Conservation (phyloP, 2,113 vertebrate genomes). For the Typhlomys cinereus region DNA sequence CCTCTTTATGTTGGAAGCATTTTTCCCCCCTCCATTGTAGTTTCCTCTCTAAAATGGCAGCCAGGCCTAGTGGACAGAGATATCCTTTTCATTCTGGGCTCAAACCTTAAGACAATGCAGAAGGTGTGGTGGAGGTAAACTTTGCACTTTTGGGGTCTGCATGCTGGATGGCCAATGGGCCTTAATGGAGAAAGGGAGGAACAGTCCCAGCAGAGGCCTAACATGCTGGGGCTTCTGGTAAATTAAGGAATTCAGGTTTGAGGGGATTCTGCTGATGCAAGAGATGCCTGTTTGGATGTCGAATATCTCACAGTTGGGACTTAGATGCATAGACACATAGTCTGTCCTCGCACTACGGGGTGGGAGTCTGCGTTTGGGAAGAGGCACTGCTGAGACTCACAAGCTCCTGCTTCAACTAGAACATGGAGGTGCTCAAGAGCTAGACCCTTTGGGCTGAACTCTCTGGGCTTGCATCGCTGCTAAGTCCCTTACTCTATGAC, state of each 20-base stretch:
- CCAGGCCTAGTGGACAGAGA: not conserved
- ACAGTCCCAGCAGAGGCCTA: not conserved
- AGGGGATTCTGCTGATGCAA: not conserved
- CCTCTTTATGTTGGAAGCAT: not conserved
- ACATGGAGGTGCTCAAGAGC: not conserved
- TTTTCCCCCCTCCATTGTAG: not conserved
- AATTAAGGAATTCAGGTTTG: not conserved
- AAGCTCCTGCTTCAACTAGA: not conserved
- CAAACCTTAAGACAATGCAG: not conserved
- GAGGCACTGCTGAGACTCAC: fast-evolving
- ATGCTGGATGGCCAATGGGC: not conserved
- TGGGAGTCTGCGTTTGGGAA: not conserved
- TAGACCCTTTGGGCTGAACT: not conserved
- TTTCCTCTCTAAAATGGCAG: not conserved
- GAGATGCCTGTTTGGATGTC: no score
- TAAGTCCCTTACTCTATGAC: conserved; percentile 26
- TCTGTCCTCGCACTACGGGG: not conserved
- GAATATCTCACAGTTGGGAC: not conserved
- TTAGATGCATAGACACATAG: not conserved
- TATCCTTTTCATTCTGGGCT: not conserved
- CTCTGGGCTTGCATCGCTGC: not conserved
- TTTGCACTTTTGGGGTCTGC: not conserved
- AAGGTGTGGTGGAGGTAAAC: fast-evolving
- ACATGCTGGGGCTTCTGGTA: not conserved
- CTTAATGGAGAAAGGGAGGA: not conserved